Base-by-base conservation (phyloP, 2,888 invertebrate genomes). In the Theretra japonica region DNA sequence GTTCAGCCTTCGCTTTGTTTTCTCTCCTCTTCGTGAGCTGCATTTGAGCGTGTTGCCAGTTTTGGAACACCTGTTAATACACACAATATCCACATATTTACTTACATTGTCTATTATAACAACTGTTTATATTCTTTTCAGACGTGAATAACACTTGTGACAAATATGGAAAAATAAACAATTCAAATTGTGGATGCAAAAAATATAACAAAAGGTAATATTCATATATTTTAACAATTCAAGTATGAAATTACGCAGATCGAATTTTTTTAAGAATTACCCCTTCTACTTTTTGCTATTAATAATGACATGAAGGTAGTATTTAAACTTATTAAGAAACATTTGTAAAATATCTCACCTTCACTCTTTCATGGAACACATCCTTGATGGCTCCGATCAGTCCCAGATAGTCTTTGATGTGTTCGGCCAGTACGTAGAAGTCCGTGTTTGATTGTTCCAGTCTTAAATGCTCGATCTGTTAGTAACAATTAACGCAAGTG, bases 31-130 rank as follows among this genome's bases (percentile, higher is more conserved):
- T 98, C 23, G 97, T 98, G 76, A 99, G 92, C 93, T 97, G 98
- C 94, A 98, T 97, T 90, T 99, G 98, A 48, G 99, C 98, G 88
- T 99, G 98, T 88, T 99, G 99, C 98, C 99, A 99, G 85, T 97
- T 97, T 92, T 99, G 99, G 93, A 99, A 99, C 21, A 98, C 97
- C 95, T 98, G 65, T 6, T 60, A 72, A 23, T 5, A 62, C 33
- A 33, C 21, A 41, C 21, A 41, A 33, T 62, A 62, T 21, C 8
- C n/a, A 21, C 15, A n/a, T 15, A 5, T 59, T 23, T 28, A 30
- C 19, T 28, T 7, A 30, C 28, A 17, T 25, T 58, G 2, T 41
- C 15, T 15, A 41, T 41, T 41, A 15, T 15, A 41, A 41, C 41
- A 41, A 15, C 41, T 41, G 15, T 15, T 41, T 41, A 2, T 11